These are phyloP conservation scores for Drymonia ruficornis DNA, from an alignment of 2,888 invertebrate species.

Conservation along the genomic window DNA sequence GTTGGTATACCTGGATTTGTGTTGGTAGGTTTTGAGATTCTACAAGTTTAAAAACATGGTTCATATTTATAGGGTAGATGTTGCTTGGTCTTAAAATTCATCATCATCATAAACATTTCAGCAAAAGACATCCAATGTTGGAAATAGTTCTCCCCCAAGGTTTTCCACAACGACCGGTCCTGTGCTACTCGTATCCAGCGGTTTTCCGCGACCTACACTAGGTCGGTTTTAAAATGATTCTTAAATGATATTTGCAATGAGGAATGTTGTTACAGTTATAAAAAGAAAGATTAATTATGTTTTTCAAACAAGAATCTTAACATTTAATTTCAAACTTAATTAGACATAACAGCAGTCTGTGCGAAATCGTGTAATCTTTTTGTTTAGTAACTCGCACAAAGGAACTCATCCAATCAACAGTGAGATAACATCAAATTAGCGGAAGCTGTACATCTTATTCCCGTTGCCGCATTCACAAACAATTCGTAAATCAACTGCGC, in stretches of 20 bases:
- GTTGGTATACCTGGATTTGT: not conserved
- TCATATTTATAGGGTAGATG: no score
- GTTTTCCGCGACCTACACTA: no score
- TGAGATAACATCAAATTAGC: slow-evolving; percentile 24
- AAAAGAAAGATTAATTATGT: no score
- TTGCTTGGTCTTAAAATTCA: no score
- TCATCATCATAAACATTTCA: no score
- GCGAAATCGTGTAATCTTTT: slow-evolving; percentile 18
- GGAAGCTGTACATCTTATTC: slow-evolving; percentile 19
- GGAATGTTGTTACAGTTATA: not conserved
- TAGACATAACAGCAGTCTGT: slow-evolving; percentile 23
- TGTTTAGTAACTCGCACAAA: slow-evolving; percentile 16
- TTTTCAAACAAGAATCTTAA: no score
- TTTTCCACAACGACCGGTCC: no score
- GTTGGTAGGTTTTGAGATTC: not conserved
- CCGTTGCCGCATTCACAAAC: slow-evolving; percentile 39
- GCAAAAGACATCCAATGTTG: no score
- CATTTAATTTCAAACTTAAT: slow-evolving; percentile 11
- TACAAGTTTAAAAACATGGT: not conserved
- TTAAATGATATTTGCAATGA: no score
- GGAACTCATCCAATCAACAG: slow-evolving; percentile 30
- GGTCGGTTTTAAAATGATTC: no score
- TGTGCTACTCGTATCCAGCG: no score
- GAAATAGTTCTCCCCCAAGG: no score
- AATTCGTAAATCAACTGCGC: slow-evolving; percentile 37